Conservation (phyloP, 2,797 vertebrate genomes). For the Telmatherina bonti region DNA sequence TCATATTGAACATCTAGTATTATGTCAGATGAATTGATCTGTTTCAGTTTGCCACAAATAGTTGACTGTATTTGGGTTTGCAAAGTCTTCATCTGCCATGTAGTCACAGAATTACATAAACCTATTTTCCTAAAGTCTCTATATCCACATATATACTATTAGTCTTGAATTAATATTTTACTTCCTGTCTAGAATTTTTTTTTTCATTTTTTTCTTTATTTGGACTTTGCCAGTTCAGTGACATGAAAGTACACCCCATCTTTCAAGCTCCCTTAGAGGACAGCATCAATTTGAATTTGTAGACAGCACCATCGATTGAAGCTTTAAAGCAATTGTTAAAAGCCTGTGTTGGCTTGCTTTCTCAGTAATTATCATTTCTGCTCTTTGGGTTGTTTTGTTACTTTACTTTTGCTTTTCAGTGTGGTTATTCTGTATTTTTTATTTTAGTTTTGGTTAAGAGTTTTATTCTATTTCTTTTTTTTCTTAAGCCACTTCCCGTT, state of each 20-base stretch:
- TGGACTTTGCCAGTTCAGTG: not conserved
- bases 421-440: not conserved
- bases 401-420: not conserved
- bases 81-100: not conserved
- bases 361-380: not conserved
- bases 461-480: not conserved
- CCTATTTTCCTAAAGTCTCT: not conserved
- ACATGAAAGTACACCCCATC: not conserved
- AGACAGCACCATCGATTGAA: not conserved
- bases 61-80: not conserved
- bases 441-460: not conserved
- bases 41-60: not conserved
- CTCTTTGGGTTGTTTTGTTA: not conserved
- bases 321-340: not conserved
- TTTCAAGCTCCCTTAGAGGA: not conserved
- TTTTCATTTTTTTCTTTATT: not conserved
- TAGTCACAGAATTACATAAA: not conserved
- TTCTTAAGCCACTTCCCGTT: not conserved
- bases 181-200: not conserved
- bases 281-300: conserved; percentile 5
- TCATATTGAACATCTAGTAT: not conserved
- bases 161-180: not conserved
- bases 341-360: not conserved
- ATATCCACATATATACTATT: not conserved
- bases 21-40: not conserved